Evolutionary conservation across 2,888 invertebrate species (phyloP), one percentile per base, ranked within the genome.

Genomic region (Brachynemurus nebulosus): DNA sequence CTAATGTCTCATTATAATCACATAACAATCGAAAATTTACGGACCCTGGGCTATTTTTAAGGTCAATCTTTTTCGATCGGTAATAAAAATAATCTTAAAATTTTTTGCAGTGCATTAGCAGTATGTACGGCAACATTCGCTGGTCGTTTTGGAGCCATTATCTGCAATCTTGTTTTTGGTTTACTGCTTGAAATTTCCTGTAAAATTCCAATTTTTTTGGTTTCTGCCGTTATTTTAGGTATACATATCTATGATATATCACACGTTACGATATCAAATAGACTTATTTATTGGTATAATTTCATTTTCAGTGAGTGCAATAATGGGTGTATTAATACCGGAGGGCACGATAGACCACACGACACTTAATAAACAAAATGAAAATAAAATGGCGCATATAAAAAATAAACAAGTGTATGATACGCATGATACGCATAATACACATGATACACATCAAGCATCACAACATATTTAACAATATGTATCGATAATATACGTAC

Each of bases 131-230:
- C 73, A 14, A 72, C 78, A 34, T 74, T 74, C 62, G 70, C 74
- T 56, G 80, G 80, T 2, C 66, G 80, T 45, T 61, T 76, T 1
- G 80, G 80, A 1, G 79, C 79, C 1, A 74, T 79, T 46, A 65
- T 69, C 1, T 76, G 78, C 45, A 80, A 79, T 60, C 52, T 78
- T 6, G 69, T 76, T 0, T 76, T 80, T 25, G 80, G 79, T 3
- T 69, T 68, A 18, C 64, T 78, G 2, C 65, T 80, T 41, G 79
- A 79, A 57, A 67, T 66, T 44, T 73, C 73, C 36, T 78, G 77
- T 50, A 72, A 74, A 27, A 69, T 78, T 2, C 78, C 79, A 0
- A 73, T 80, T 53, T 68, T 77, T 42, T 61, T 75, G 1, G 76
- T 79, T 1, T 72, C 74, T 3, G 66, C 63, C 2, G 60, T 72